Percentiles rank a stretch among this genome's conserved stretches.
Conservation (phyloP, 2,113 vertebrate genomes). For the Eptesicus fuscus region DNA sequence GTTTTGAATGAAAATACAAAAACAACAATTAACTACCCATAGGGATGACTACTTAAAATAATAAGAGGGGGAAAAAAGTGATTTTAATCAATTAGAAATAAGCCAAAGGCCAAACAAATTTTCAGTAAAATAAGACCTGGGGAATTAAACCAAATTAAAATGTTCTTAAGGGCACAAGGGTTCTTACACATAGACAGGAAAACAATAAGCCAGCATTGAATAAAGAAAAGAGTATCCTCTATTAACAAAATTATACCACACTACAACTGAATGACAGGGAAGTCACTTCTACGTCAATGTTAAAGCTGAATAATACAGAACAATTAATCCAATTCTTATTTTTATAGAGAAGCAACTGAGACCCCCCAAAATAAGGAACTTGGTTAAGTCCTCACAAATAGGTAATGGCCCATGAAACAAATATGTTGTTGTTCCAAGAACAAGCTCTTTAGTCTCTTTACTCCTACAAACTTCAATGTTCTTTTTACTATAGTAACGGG, state of each 20-base stretch:
- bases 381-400: background rate
- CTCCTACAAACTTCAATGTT: background rate
- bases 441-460: background rate
- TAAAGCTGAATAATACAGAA: background rate
- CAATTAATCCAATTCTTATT: background rate
- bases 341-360: background rate
- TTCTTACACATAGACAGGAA: background rate
- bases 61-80: background rate
- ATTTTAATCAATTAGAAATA: conserved; percentile 4
- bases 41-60: background rate
- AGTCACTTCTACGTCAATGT: background rate
- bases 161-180: background rate
- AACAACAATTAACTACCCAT: background rate
- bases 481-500: background rate
- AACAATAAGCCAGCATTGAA: background rate
- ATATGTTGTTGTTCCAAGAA: background rate
- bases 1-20: background rate
- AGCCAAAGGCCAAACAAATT: background rate
- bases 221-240: background rate
- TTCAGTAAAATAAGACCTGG: conserved; percentile 28
- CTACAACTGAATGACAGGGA: background rate
- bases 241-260: background rate
- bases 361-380: conserved; percentile 10
- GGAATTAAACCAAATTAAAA: conserved; percentile 20
- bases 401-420: background rate